Evolutionary conservation across 2,797 vertebrate species (phyloP).

Genomic region (Harpagifer antarcticus): DNA sequence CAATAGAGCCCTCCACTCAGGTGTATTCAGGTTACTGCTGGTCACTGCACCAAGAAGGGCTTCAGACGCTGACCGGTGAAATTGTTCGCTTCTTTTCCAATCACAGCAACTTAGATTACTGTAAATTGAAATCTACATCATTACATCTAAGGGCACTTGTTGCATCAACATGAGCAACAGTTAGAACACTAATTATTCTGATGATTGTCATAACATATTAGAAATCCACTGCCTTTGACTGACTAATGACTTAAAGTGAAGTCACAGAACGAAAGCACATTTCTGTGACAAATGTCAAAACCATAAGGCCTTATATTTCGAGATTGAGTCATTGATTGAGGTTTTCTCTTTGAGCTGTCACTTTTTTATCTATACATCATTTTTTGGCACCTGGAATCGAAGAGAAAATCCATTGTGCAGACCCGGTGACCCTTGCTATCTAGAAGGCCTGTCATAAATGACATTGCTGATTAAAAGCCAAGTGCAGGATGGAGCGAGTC

Average conservation of each 20-base stretch:
- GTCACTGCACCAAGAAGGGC: not conserved
- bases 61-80: not conserved
- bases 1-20: not conserved
- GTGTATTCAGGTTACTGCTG: not conserved
- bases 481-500: not conserved
- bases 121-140: not conserved
- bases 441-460: not conserved
- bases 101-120: not conserved
- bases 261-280: too few species aligned
- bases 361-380: too few species aligned
- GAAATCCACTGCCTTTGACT: not conserved
- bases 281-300: too few species aligned
- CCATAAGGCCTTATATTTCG: too few species aligned
- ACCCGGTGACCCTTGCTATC: not conserved
- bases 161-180: not conserved
- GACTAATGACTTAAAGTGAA: not conserved
- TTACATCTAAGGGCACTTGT: not conserved
- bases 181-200: not conserved
- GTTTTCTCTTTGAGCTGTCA: too few species aligned
- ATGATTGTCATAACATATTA: not conserved
- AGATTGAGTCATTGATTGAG: too few species aligned
- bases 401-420: not conserved
- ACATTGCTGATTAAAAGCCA: not conserved
- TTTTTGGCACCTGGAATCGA: too few species aligned
- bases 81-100: not conserved